phyloP scores from a whole-genome alignment of 92 coral and sea anemone species.

The Parazoanthus swiftii region DNA sequence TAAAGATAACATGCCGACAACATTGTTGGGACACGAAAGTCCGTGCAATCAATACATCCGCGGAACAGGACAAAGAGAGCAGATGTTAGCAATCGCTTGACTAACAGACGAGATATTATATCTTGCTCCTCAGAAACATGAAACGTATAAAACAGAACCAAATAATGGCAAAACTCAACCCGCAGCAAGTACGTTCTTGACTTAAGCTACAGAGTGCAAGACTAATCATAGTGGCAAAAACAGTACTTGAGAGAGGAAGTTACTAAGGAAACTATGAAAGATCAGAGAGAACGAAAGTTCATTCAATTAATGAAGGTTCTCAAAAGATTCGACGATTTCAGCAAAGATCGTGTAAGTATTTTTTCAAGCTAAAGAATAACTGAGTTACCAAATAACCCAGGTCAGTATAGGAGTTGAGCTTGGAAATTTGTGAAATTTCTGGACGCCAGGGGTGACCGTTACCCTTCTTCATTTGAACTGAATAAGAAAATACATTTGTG shows the following conservation, averaged over 20 bases:
- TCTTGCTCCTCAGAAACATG: background rate
- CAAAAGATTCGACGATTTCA: background rate
- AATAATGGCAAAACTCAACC: background rate
- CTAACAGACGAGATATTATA: background rate
- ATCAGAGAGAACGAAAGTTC: background rate
- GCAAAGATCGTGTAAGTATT: background rate
- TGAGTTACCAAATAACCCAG: background rate
- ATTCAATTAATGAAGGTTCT: background rate
- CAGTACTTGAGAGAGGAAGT: background rate
- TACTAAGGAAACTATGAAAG: slow-evolving; percentile 3
- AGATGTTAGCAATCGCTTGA: slow-evolving; percentile 1
- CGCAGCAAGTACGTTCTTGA: background rate
- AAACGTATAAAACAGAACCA: too few species aligned
- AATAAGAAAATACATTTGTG: too few species aligned
- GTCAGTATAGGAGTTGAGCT: background rate
- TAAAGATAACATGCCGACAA: background rate
- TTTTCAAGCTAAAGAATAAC: background rate
- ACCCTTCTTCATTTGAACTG: too few species aligned
- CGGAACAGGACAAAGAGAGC: background rate
- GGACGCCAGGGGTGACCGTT: too few species aligned
- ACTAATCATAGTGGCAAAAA: background rate
- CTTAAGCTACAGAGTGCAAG: too few species aligned
- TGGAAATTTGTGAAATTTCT: background rate
- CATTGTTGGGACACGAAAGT: slow-evolving; percentile 10
- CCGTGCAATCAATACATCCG: background rate